These are phyloP conservation scores for Catotricha subobsoleta DNA, from an alignment of 2,888 invertebrate genomes.

Conservation along the genomic window DNA sequence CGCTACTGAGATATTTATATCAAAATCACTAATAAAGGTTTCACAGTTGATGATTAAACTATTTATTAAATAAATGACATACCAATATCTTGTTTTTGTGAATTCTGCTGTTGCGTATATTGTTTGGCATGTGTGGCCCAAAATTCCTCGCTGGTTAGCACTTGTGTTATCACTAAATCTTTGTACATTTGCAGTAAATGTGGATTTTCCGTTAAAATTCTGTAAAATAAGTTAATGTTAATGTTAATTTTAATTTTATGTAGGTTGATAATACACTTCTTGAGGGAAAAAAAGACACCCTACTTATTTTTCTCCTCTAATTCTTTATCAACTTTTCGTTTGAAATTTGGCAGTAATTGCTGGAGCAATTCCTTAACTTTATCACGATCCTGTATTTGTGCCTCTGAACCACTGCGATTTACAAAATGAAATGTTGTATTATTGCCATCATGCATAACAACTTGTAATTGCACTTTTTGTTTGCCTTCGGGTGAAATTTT, in stretches of 20 bases:
- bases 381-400: constrained; percentile 79
- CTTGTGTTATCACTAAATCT: constrained; percentile 90
- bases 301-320: constrained; percentile 72
- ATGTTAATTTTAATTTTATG: no score
- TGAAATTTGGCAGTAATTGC: constrained; percentile 81
- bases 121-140: constrained; percentile 80
- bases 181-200: constrained; percentile 83
- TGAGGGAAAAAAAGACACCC: no score
- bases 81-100: constrained; percentile 72
- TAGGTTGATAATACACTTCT: no score
- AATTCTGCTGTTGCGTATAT: constrained; percentile 52
- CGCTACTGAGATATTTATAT: no score
- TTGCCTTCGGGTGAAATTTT: constrained; percentile 95
- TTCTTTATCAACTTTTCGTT: constrained; percentile 77
- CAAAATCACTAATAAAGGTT: no score
- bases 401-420: constrained; percentile 62
- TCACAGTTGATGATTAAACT: no score
- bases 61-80: no score
- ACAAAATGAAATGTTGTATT: constrained; percentile 97
- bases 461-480: constrained; percentile 93
- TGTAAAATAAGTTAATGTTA: constrained; percentile 27
- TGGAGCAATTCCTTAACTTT: constrained; percentile 83
- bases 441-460: constrained; percentile 82
- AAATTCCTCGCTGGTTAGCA: constrained; percentile 93
- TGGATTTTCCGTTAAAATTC: constrained; percentile 77